phyloP scores from a whole-genome alignment of 2,888 invertebrate genomes.

The Drosophila pseudotalamancana region DNA sequence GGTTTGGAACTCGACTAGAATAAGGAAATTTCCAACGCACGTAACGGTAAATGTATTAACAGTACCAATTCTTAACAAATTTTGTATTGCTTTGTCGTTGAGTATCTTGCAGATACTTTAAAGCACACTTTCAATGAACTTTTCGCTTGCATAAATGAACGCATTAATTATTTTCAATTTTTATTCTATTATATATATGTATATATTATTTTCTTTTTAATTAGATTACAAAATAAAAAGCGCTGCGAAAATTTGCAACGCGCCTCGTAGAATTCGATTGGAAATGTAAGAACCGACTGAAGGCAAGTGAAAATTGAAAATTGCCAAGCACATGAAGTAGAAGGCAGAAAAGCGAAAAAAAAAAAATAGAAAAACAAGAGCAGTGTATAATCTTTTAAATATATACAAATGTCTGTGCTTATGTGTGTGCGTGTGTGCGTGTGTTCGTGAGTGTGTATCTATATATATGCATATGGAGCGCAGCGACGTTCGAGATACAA shows the following conservation, averaged over 20 bases:
- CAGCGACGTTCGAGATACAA: conserved; percentile 52
- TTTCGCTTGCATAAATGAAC: too few relatives aligned
- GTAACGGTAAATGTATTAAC: conserved; percentile 14
- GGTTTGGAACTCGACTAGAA: conserved; percentile 61
- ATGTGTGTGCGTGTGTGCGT: conserved; percentile 11
- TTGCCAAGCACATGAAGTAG: conserved; percentile 68
- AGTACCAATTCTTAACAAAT: too few relatives aligned
- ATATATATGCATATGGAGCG: conserved; percentile 40
- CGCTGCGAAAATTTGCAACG: conserved; percentile 60
- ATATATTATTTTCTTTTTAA: conserved; percentile 10
- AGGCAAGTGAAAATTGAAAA: conserved; percentile 75
- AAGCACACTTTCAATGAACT: too few relatives aligned
- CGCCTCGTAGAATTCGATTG: conserved; percentile 78
- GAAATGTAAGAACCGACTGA: conserved; percentile 82
- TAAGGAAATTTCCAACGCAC: conserved; percentile 4
- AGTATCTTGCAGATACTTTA: too few relatives aligned
- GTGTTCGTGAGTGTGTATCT: conserved; percentile 32
- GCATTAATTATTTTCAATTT: too few relatives aligned
- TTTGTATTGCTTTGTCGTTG: too few relatives aligned
- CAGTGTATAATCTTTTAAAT: conserved; percentile 76
- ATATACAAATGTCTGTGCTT: conserved; percentile 56
- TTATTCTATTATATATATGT: background rate
- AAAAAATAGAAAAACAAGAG: conserved; percentile 36
- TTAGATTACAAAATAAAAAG: conserved; percentile 24
- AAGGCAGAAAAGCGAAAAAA: conserved; percentile 51